Evolutionary conservation across 35 echinoderm and acorn worm genomes (phyloP).

Genomic region (Anneissia japonica): DNA sequence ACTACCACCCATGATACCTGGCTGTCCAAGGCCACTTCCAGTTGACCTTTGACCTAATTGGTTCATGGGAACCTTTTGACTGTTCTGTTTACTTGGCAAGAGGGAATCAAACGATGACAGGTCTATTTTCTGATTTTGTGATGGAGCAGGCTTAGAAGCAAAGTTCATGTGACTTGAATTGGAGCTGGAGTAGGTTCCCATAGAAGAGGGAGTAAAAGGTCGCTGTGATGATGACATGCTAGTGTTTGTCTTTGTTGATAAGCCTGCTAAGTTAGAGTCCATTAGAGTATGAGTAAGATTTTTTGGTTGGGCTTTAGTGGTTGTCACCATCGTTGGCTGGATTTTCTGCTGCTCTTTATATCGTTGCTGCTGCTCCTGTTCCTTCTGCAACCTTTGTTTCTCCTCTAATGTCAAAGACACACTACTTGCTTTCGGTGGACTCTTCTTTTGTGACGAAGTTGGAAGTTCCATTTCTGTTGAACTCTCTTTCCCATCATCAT

Average conservation of each 20-base stretch:
- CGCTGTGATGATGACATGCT: background rate
- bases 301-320: conserved; percentile 32
- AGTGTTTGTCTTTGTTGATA: conserved; percentile 16
- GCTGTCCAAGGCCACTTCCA: background rate
- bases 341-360: conserved; percentile 71
- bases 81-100: conserved; percentile 48
- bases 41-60: conserved; percentile 54
- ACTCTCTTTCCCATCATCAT: conserved; percentile 9
- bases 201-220: background rate
- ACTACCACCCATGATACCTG: background rate
- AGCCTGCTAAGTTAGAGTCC: conserved; percentile 21
- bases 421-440: conserved; percentile 16
- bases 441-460: background rate
- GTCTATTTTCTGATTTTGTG: conserved; percentile 43
- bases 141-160: conserved; percentile 1
- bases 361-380: conserved; percentile 89
- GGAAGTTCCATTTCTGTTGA: background rate
- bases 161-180: background rate
- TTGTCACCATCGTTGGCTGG: background rate
- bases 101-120: conserved; percentile 80
- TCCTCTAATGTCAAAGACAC: conserved; percentile 73
- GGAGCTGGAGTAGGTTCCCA: conserved; percentile 1
- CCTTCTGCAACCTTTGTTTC: conserved; percentile 89
- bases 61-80: conserved; percentile 50
- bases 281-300: conserved; percentile 56